These are phyloP conservation scores for Hydrochoerus hydrochaeris DNA, from an alignment of 2,113 vertebrate species.

Conservation along the genomic window DNA sequence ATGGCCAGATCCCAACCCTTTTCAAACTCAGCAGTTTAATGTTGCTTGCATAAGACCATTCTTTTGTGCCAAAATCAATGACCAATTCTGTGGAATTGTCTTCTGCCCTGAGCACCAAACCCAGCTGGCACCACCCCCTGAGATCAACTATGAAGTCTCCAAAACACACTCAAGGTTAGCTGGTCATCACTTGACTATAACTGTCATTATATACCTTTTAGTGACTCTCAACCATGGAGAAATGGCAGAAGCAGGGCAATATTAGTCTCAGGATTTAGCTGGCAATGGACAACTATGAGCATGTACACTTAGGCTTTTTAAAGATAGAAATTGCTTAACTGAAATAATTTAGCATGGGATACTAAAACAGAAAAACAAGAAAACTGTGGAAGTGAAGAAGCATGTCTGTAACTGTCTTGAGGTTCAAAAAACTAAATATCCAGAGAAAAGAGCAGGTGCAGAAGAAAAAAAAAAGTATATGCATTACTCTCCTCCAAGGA, in stretches of 20 bases:
- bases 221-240: not conserved
- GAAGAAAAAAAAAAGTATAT: not conserved
- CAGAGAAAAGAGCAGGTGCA: not conserved
- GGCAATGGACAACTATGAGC: not conserved
- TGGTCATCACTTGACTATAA: not conserved
- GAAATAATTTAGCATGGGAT: not conserved
- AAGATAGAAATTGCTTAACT: not conserved
- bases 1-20: not conserved
- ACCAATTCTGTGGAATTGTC: not conserved
- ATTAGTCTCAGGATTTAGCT: not conserved
- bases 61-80: not conserved
- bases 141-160: not conserved
- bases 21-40: not conserved
- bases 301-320: not conserved
- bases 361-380: not conserved
- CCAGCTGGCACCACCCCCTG: not conserved
- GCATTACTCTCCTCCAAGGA: not conserved
- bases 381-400: not conserved
- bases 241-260: not conserved
- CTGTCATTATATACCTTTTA: not conserved
- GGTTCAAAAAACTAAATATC: not conserved
- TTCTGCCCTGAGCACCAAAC: not conserved
- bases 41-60: not conserved
- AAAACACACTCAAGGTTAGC: not conserved
- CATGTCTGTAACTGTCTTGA: not conserved